Evolutionary conservation across 2,888 invertebrate genomes (phyloP).

Genomic region (Syritta pipiens): DNA sequence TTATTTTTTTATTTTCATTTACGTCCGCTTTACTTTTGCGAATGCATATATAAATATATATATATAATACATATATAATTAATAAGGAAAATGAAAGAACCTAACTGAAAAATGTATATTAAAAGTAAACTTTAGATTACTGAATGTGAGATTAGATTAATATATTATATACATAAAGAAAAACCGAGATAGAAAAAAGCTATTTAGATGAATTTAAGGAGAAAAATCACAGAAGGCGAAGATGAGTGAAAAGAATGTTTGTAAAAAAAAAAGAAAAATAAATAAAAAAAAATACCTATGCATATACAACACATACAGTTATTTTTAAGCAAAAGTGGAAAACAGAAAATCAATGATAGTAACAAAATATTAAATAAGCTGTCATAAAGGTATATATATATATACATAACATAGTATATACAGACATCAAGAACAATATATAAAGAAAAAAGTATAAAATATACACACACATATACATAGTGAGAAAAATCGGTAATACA

Average conservation of each 20-base stretch:
- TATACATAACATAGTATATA: slow-evolving; percentile 1
- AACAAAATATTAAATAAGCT: slow-evolving; percentile 46
- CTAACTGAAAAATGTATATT: slow-evolving; percentile 64
- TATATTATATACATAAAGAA: slow-evolving; percentile 32
- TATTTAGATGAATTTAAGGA: slow-evolving; percentile 60
- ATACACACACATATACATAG: slow-evolving; percentile 26
- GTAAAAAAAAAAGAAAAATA: slow-evolving; percentile 27
- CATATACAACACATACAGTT: slow-evolving; percentile 58
- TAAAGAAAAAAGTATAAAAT: slow-evolving; percentile 23
- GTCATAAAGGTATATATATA: slow-evolving; percentile 12
- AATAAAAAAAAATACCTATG: slow-evolving; percentile 26
- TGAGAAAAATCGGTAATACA: slow-evolving; percentile 40
- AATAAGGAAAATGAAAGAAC: slow-evolving; percentile 29
- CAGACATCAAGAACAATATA: slow-evolving; percentile 24
- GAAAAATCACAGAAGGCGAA: slow-evolving; percentile 6
- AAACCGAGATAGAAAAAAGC: slow-evolving; percentile 53
- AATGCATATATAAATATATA: slow-evolving; percentile 50
- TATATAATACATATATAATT: slow-evolving; percentile 47
- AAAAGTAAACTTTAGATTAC: slow-evolving; percentile 65
- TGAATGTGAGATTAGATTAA: slow-evolving; percentile 67
- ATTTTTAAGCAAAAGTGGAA: slow-evolving; percentile 28
- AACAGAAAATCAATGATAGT: slow-evolving; percentile 39
- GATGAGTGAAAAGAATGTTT: slow-evolving; percentile 51
- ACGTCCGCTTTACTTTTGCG: slow-evolving; percentile 60
- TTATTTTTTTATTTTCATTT: slow-evolving; percentile 20